Evolutionary conservation across 2,797 vertebrate species (phyloP).

Genomic region (Argyrosomus regius): DNA sequence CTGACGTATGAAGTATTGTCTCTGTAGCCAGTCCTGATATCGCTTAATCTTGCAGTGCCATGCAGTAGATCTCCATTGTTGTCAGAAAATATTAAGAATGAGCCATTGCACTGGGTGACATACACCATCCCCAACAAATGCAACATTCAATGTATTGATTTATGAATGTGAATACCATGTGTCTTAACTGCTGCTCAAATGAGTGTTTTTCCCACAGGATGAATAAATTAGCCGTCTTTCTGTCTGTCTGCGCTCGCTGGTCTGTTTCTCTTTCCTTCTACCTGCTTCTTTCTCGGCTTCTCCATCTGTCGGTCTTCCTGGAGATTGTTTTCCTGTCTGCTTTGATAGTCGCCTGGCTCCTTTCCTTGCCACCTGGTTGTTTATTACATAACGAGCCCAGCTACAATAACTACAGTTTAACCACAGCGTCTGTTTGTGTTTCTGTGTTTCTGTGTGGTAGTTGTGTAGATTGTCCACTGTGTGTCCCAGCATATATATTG

Average conservation of each 20-base stretch:
- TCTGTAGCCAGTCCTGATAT: background rate
- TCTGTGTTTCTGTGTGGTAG: constrained; percentile 12
- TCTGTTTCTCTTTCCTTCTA: constrained; percentile 51
- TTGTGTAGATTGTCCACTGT: constrained; percentile 19
- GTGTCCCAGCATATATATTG: constrained; percentile 17
- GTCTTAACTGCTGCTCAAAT: constrained; percentile 13
- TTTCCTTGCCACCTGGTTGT: constrained; percentile 69
- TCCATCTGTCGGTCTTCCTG: constrained; percentile 73
- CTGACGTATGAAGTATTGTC: background rate
- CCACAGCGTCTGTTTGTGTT: constrained; percentile 22
- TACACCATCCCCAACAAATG: background rate
- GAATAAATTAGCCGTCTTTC: constrained; percentile 12
- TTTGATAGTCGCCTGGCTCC: constrained; percentile 68
- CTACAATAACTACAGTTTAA: constrained; percentile 52
- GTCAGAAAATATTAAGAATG: background rate
- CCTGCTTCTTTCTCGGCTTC: constrained; percentile 47
- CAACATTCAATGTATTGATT: background rate
- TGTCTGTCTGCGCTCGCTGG: constrained; percentile 24
- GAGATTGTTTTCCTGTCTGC: constrained; percentile 60
- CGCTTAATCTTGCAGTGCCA: too few relatives aligned
- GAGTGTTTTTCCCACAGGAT: constrained; percentile 17
- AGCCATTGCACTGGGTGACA: background rate
- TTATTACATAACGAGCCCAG: constrained; percentile 73
- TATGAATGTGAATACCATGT: background rate
- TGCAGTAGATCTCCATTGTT: background rate